Evolutionary conservation across 2,888 invertebrate species (phyloP).

Genomic region (Hololepta plana): DNA sequence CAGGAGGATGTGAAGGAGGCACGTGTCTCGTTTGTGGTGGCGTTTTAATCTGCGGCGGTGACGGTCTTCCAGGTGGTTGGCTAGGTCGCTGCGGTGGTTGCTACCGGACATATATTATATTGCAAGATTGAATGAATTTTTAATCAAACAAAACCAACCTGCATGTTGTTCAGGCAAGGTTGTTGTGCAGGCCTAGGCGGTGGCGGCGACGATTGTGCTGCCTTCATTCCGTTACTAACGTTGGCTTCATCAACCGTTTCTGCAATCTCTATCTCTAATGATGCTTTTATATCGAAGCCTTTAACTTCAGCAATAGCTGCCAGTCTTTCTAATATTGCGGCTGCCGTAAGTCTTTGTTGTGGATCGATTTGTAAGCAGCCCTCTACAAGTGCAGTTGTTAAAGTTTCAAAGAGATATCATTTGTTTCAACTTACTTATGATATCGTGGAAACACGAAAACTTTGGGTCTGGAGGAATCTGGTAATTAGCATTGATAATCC

Average conservation of each 20-base stretch:
- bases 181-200: constrained; percentile 14
- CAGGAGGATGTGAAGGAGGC: constrained; percentile 5
- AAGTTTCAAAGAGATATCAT: not conserved
- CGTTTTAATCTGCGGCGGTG: constrained; percentile 14
- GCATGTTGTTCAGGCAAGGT: constrained; percentile 1
- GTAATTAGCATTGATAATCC: constrained; percentile 94
- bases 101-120: too few species aligned
- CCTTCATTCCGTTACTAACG: constrained; percentile 15
- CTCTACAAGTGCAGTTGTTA: constrained; percentile 27
- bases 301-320: constrained; percentile 79
- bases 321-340: constrained; percentile 64
- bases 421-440: constrained; percentile 53
- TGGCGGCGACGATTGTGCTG: constrained; percentile 17
- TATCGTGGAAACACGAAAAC: constrained; percentile 71
- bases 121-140: too few species aligned
- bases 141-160: too few species aligned
- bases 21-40: too few species aligned
- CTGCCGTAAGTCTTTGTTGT: constrained; percentile 57
- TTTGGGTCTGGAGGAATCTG: constrained; percentile 66
- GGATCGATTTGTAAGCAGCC: constrained; percentile 75
- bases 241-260: constrained; percentile 11
- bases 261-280: constrained; percentile 34
- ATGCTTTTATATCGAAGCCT: constrained; percentile 63
- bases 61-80: constrained; percentile 19
- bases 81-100: constrained; percentile 19